Base-by-base conservation (phyloP, 2,888 invertebrate species). In the Chydorus sphaericus region DNA sequence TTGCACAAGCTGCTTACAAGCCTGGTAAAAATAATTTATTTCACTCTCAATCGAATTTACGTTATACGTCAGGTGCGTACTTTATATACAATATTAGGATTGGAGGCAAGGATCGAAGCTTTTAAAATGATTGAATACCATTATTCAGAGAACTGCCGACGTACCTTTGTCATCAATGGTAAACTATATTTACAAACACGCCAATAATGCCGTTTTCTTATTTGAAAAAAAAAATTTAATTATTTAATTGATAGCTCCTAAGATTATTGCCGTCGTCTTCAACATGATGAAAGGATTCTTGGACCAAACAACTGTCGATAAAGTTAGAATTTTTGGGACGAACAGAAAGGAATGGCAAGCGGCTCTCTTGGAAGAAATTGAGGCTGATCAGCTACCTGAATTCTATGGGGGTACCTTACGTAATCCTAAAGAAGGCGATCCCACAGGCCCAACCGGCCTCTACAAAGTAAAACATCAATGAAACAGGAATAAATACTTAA, bases 381-480 rank as follows among this genome's bases (percentile, higher is more conserved):
- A 80, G 14, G 70, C 74, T 1, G 79, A 83, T 55, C 80, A 81
- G 65, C 71, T 90, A 53, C 89, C 90, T 0, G 75, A 71, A 49
- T 77, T 82, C 65, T 87, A 81, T 65, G 90, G 89, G 0, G 90
- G 90, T 0, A 76, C 76, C 6, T 68, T 81, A 68, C 76, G 76
- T 0, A 89, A 88, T 67, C 75, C 78, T 2, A n/a, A n/a, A n/a
- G 82, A 82, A 63, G 89, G 86, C 0, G 81, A 89, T 70, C 82
- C 85, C 0, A 77, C 74, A 65, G 84, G 85, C 65, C 71, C 77
- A 31, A 76, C n/a, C n/a, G n/a, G n/a, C n/a, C n/a, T n/a, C n/a
- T n/a, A n/a, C n/a, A 33, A 33, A 33, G 33, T 10, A 33, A 33
- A 33, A n/a, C n/a, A n/a, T 81, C 0, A 76, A 82, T 73, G 88